phyloP scores from a whole-genome alignment of 2,888 invertebrate species.

The Campoplex nolae region DNA sequence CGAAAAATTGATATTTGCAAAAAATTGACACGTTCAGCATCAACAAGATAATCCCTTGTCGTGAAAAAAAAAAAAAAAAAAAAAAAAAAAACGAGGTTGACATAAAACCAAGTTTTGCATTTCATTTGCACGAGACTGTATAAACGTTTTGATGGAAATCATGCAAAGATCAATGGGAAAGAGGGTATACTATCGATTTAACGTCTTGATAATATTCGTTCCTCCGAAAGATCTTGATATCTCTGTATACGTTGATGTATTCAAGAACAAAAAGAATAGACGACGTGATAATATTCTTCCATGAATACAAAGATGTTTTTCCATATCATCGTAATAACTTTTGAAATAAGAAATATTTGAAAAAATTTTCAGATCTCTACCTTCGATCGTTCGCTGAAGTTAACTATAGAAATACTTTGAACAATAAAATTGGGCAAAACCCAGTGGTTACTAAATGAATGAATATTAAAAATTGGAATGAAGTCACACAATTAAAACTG shows the following conservation, averaged over 20 bases:
- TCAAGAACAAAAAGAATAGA: background rate
- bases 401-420: background rate
- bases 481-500: too few species aligned
- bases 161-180: background rate
- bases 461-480: too few species aligned
- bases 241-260: background rate
- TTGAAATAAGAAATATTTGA: background rate
- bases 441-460: background rate
- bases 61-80: too few species aligned
- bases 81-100: too few species aligned
- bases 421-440: background rate
- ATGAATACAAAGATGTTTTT: constrained; percentile 41
- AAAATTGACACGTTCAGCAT: too few species aligned
- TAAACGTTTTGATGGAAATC: background rate
- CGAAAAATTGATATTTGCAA: too few species aligned
- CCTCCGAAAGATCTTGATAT: background rate
- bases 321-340: constrained; percentile 23
- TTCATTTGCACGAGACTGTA: background rate
- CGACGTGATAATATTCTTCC: constrained; percentile 14
- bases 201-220: constrained; percentile 1
- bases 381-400: too few species aligned
- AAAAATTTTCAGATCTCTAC: background rate
- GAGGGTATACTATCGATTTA: background rate
- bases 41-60: too few species aligned
- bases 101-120: too few species aligned